A percentile compares a stretch with the other conserved stretches of the same genome.
These are phyloP conservation scores for Percopsis transmontana DNA, from an alignment of 2,113 vertebrate species.

Conservation along the genomic window DNA sequence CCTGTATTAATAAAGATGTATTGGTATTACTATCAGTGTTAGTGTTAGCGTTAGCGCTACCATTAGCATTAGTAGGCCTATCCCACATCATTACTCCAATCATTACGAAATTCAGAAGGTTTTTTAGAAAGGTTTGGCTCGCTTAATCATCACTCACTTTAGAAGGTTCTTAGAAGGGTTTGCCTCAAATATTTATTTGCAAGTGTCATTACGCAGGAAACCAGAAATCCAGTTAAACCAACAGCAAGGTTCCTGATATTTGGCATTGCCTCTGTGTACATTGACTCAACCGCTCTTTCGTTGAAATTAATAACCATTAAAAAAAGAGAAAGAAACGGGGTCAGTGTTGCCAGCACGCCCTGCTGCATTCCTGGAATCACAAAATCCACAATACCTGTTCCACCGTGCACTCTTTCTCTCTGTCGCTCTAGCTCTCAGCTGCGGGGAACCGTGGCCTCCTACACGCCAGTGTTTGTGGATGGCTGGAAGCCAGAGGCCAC, in stretches of 20 bases:
- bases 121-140: no score
- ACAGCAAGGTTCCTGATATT: neutral
- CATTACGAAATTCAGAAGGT: no score
- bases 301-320: neutral
- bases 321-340: no score
- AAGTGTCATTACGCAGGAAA: no score
- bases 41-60: no score
- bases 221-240: neutral
- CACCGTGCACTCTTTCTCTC: neutral
- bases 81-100: no score
- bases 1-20: no score
- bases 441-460: conserved; percentile 72
- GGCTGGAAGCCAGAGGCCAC: conserved; percentile 80
- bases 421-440: conserved; percentile 75
- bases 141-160: no score
- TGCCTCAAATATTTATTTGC: no score
- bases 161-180: no score
- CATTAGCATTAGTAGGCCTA: no score
- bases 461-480: conserved; percentile 78
- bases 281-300: neutral
- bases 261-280: neutral
- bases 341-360: neutral
- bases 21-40: no score
- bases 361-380: conserved; percentile 27
- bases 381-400: neutral